Base-by-base conservation (phyloP, 2,797 vertebrate genomes). In the Anisognathus igniventris region DNA sequence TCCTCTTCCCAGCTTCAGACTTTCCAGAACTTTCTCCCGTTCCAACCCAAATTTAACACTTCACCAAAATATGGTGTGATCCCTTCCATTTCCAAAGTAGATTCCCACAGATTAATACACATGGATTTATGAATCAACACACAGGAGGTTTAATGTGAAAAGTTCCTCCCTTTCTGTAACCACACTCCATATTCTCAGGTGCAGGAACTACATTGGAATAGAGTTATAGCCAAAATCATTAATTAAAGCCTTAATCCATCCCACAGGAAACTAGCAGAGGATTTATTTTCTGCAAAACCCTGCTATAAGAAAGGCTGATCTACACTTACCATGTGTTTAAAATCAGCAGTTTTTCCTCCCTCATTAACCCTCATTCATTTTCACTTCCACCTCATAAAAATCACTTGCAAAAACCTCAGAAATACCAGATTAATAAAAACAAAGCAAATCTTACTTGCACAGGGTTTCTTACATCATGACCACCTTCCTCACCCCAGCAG, bases 251-350 rank as follows among this genome's bases (percentile, higher is more conserved):
- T 76, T 72, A 75, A 89, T 75, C 78, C 50, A 67, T 76, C 64
- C 64, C 60, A 79, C 66, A 79, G 58, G 88, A 85, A 64, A 61
- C 61, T 12, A 88, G 64, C 42, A 91, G 57, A 82, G 42, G 45
- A 92, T 83, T 71, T 56, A 88, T 81, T 28, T 81, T 54, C 82
- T 92, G 64, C 67, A 92, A 96, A 95, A 76, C 39, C 18, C 53
- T 82, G 44, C 71, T 71, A 12, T 51, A 73, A 83, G 51, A 39
- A 81, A 79, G 56, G 44, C 64, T 60, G 48, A 67, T 50, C 90
- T 81, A 92, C 53, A 18, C 45, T 64, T 51, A 78, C 30, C 79
- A 58, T 45, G 12, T 16, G 31, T 60, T 92, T 76, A 84, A 88
- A 86, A 93, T 75, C 70, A 73, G 44, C 88, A 88, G 71, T n/a